Evolutionary conservation across 2,888 invertebrate species (phyloP), one percentile per base, ranked within the genome.

Genomic region (Acanthococcus lagerstroemiae): DNA sequence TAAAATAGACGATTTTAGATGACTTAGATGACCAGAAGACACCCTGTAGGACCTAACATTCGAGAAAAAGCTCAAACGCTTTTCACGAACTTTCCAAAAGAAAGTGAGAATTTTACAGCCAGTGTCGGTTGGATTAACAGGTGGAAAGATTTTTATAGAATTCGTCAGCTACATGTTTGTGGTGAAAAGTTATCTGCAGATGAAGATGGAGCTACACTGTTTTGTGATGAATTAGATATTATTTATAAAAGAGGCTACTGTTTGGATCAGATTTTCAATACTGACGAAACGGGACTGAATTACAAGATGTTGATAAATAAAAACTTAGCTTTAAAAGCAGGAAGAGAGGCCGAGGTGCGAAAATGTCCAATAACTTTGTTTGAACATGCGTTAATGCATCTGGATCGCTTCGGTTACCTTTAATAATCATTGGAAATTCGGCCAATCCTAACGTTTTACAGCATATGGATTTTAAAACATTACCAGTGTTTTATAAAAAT

Each of bases 381-480:
- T n/a, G n/a, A n/a, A n/a, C n/a, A n/a, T 72, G 71, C 61, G 69
- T 68, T 15, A 73, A 73, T 67, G 71, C 69, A 55, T 68, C 69
- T 57, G 72, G 71, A 19, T 70, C 68, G 19, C 56, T 71, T 25
- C 70, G 70, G 63, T 63, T 70, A 55, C 71, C 72, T 37, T 67
- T 70, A 17, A 69, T 72, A 65, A 67, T 73, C 25, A 71, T 72
- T 66, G 71, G 71, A 55, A 70, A 71, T 69, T 72, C 71, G 55
- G 69, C 67, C 55, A 72, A 69, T 55, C 70, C 72, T 21, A 65
- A 71, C 61, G 69, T 63, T 21, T 65, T 72, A 12, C 71, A 71
- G 69, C 68, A 71, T 60, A n/a, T n/a, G n/a, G n/a, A n/a, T n/a
- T 69, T 72, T 6, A 70, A 70, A 27, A 68, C 61, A 66, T 61